A percentile compares a stretch with the other conserved stretches of the same genome.
Conservation (phyloP, 2,113 vertebrate genomes). For the Bostrychus sinensis region DNA sequence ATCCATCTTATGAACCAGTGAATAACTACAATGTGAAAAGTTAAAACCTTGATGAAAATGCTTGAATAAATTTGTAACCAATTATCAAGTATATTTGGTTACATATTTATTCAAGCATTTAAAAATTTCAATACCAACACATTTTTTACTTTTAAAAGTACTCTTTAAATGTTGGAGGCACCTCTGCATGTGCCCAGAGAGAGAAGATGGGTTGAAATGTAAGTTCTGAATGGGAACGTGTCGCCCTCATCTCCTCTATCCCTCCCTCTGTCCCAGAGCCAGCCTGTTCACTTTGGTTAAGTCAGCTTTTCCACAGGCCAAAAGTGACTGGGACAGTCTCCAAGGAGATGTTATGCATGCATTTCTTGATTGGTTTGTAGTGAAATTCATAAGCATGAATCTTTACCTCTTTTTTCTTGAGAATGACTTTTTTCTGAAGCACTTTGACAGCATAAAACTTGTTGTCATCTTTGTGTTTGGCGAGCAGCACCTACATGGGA, state of each 20-base stretch:
- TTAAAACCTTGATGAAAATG: too few relatives aligned
- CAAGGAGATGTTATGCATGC: not conserved
- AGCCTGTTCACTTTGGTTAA: constrained; percentile 48
- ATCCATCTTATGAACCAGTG: too few relatives aligned
- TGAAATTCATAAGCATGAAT: not conserved
- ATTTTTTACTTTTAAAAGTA: too few relatives aligned
- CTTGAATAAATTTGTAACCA: too few relatives aligned
- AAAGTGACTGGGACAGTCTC: constrained; percentile 59
- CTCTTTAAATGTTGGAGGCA: too few relatives aligned
- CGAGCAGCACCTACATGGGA: constrained; percentile 88
- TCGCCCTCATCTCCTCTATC: constrained; percentile 16
- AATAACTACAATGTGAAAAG: too few relatives aligned
- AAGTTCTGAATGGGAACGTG: too few relatives aligned
- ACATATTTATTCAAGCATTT: too few relatives aligned
- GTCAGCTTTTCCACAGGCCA: constrained; percentile 28
- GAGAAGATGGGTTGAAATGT: too few relatives aligned
- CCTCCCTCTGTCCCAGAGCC: constrained; percentile 19
- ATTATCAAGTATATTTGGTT: too few relatives aligned
- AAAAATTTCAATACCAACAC: too few relatives aligned
- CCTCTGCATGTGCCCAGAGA: too few relatives aligned
- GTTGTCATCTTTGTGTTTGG: constrained; percentile 90
- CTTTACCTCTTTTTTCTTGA: constrained; percentile 95
- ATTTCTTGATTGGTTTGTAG: not conserved
- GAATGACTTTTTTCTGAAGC: constrained; percentile 95
- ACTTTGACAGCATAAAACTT: constrained; percentile 96